Conservation (phyloP, 2,888 invertebrate species). For the Andrena fulva region DNA sequence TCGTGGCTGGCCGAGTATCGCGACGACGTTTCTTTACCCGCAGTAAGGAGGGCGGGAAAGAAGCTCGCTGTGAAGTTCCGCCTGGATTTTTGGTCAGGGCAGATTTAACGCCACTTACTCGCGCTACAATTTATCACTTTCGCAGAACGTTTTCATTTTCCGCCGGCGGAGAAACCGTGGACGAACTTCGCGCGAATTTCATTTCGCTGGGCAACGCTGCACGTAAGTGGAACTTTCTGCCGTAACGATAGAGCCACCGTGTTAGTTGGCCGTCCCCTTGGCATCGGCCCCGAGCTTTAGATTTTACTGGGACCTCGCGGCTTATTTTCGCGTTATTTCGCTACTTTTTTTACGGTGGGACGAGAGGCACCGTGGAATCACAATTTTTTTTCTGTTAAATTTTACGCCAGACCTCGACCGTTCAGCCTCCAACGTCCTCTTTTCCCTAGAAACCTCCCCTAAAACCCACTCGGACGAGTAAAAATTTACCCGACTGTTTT, state of each 20-base stretch:
- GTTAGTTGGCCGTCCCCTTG: conserved; percentile 40
- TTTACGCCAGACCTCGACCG: background rate
- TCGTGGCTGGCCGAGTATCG: background rate
- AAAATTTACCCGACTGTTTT: too few species aligned
- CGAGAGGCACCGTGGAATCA: conserved; percentile 10
- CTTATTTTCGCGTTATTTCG: conserved; percentile 51
- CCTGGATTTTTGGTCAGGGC: conserved; percentile 46
- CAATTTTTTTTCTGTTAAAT: conserved; percentile 3
- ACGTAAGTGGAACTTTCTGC: conserved; percentile 53
- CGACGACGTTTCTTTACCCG: background rate
- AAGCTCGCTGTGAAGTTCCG: conserved; percentile 4
- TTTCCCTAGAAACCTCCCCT: conserved; percentile 1
- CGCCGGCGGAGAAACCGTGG: conserved; percentile 20
- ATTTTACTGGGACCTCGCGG: conserved; percentile 21
- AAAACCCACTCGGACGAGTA: too few species aligned
- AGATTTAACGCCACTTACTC: conserved; percentile 56
- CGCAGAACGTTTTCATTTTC: conserved; percentile 56
- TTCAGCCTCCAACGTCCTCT: conserved; percentile 1
- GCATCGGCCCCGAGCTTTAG: conserved; percentile 38
- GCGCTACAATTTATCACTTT: conserved; percentile 53
- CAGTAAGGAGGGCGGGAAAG: background rate
- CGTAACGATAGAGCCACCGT: conserved; percentile 40
- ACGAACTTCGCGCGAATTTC: conserved; percentile 60
- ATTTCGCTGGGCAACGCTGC: conserved; percentile 47
- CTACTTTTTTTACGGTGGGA: background rate